These are phyloP conservation scores for Isurus oxyrinchus DNA, from an alignment of 2,113 vertebrate genomes.

Conservation along the genomic window DNA sequence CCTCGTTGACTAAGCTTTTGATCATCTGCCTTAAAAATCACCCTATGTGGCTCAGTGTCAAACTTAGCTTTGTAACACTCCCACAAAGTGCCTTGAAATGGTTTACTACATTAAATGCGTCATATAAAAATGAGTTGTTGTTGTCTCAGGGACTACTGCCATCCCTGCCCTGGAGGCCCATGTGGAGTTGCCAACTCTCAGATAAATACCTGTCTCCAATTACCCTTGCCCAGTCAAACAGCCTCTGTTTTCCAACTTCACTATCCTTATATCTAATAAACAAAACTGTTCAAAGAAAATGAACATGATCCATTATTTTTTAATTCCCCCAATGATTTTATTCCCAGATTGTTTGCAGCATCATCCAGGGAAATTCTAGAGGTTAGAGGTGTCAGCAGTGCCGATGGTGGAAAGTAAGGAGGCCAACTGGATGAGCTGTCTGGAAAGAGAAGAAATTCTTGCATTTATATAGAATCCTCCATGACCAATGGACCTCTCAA, in stretches of 20 bases:
- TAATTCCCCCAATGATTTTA: neutral
- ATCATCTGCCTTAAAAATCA: too few relatives aligned
- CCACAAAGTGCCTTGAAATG: too few relatives aligned
- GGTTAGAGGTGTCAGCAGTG: neutral
- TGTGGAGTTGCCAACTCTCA: neutral
- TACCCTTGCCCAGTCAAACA: neutral
- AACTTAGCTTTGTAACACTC: too few relatives aligned
- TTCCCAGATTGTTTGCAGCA: neutral
- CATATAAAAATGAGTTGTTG: too few relatives aligned
- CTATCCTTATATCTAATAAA: neutral
- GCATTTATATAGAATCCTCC: too few relatives aligned
- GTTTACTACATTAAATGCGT: too few relatives aligned
- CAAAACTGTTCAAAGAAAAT: neutral
- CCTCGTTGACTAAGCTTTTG: too few relatives aligned
- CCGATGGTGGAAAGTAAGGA: neutral
- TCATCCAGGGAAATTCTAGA: neutral
- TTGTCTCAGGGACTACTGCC: neutral
- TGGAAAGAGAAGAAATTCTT: neutral
- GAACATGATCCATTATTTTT: neutral
- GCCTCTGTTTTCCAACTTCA: neutral
- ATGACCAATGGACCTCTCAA: too few relatives aligned
- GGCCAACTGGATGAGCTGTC: too few relatives aligned
- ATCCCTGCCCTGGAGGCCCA: neutral
- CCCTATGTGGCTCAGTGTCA: too few relatives aligned
- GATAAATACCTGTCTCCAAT: neutral